Evolutionary conservation across 2,888 invertebrate species (phyloP).

Genomic region (Dorcus hopei): DNA sequence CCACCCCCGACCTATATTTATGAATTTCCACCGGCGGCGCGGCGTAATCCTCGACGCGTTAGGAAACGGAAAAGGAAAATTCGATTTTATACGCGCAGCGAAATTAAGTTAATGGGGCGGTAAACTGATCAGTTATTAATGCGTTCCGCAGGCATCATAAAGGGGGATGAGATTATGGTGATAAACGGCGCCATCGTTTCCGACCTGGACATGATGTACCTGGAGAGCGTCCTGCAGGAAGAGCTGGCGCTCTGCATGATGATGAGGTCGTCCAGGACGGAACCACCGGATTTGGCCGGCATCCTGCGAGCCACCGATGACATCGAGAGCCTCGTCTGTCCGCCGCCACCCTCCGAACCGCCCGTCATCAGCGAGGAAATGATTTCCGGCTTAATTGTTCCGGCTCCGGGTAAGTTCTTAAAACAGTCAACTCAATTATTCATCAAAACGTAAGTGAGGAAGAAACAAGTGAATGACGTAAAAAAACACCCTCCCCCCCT

Average conservation of each 20-base stretch:
- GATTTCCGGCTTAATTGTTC: slow-evolving; percentile 95
- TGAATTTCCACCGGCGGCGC: too few species aligned
- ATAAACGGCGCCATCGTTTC: slow-evolving; percentile 97
- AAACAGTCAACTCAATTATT: neutral
- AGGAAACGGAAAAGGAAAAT: too few species aligned
- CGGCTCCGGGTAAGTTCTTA: slow-evolving; percentile 71
- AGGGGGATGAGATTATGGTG: slow-evolving; percentile 98
- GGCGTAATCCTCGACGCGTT: too few species aligned
- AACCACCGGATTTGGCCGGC: slow-evolving; percentile 73
- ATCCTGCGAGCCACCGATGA: slow-evolving; percentile 81
- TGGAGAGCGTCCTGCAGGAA: slow-evolving; percentile 94
- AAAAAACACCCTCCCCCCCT: too few species aligned
- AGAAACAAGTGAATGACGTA: too few species aligned
- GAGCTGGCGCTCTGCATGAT: slow-evolving; percentile 93
- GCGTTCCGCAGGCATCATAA: slow-evolving; percentile 77
- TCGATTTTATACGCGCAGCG: too few species aligned
- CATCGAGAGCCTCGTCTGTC: slow-evolving; percentile 93
- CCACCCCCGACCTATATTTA: too few species aligned
- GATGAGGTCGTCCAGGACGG: slow-evolving; percentile 87
- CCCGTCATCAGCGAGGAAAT: slow-evolving; percentile 92
- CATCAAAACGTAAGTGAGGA: too few species aligned
- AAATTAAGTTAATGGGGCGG: too few species aligned
- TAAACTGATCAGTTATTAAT: too few species aligned
- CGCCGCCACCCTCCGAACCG: slow-evolving; percentile 92
- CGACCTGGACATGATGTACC: slow-evolving; percentile 99